Percentiles rank a stretch among this genome's conserved stretches.
phyloP scores from a whole-genome alignment of 1,140 invertebrate species.

The Aphelinus atriplicis region DNA sequence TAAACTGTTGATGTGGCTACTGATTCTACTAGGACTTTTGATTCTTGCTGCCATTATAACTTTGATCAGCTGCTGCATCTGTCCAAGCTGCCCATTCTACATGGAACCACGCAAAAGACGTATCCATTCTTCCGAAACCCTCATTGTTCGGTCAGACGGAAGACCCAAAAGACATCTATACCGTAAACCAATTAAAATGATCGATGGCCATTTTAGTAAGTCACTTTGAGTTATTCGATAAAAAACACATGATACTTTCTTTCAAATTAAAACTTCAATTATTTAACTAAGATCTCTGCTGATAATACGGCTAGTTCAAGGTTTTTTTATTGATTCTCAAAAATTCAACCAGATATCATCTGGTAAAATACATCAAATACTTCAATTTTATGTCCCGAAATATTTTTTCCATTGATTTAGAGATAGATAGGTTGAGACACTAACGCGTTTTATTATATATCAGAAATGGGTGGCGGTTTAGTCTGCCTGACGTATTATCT shows the following conservation, averaged over 20 bases:
- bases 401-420: too few relatives aligned
- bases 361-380: too few relatives aligned
- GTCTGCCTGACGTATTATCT: too few relatives aligned
- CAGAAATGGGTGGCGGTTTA: too few relatives aligned
- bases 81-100: constrained; percentile 82
- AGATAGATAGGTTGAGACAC: too few relatives aligned
- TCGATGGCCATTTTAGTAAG: constrained; percentile 46
- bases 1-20: constrained; percentile 77
- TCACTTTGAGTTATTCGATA: background rate
- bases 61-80: constrained; percentile 82
- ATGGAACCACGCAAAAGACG: constrained; percentile 79
- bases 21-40: constrained; percentile 78
- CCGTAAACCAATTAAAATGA: constrained; percentile 46
- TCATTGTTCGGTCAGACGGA: constrained; percentile 68
- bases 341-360: too few relatives aligned
- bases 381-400: too few relatives aligned
- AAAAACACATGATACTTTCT: constrained; percentile 5
- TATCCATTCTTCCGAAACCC: constrained; percentile 78
- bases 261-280: constrained; percentile 14
- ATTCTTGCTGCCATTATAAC: constrained; percentile 77
- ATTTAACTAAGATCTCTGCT: background rate
- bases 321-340: too few relatives aligned
- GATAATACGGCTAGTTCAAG: too few relatives aligned
- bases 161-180: constrained; percentile 57
- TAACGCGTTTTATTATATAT: too few relatives aligned